Evolutionary conservation across 2,113 vertebrate species (phyloP), one percentile per base, ranked within the genome.

Genomic region (Cynoglossus semilaevis): DNA sequence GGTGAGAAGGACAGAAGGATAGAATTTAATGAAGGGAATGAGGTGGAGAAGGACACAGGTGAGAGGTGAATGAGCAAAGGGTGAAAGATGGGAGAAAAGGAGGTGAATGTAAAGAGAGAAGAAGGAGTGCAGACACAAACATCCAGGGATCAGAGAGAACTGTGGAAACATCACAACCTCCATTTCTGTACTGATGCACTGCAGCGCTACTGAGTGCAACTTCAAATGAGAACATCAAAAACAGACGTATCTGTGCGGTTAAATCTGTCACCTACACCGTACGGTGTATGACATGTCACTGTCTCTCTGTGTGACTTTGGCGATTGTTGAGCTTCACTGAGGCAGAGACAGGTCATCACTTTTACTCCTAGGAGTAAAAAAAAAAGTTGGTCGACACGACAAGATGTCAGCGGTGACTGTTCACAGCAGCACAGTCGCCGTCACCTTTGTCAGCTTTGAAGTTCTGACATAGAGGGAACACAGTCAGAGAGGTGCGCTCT

Each of bases 291-390:
- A 61, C 43, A 48, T 12, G 63, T 71, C 48, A 52, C 64, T 35
- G 43, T 71, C 54, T 71, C 54, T 82, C 46, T 55, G 38, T 66
- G 55, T 38, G 46, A 22, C 3, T 5, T 3, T 6, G 10, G 48
- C 66, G 76, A 71, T 72, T 78, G 76, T 70, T 16, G 70, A 80
- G 52, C 63, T 7, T 37, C 46, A 51, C 63, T 48, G 46, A 65
- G 57, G 70, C 61, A 68, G 77, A 74, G 74, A 64, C 70, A 72
- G 72, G 67, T 70, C 72, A 47, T 66, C 63, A 57, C 55, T 63
- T 70, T 29, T 29, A 29, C 73, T 71, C 67, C 64, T 48, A 80
- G 76, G 67, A 66, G 63, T 46, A 42, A 67, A 29, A 29, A 4
- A 29, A 29, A 29, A 66, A 66, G 68, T n/a, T 46, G 41, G 53